Percentiles rank a stretch among this genome's conserved stretches.
Conservation (phyloP, 2,113 vertebrate species). For the Anthoscopus minutus region DNA sequence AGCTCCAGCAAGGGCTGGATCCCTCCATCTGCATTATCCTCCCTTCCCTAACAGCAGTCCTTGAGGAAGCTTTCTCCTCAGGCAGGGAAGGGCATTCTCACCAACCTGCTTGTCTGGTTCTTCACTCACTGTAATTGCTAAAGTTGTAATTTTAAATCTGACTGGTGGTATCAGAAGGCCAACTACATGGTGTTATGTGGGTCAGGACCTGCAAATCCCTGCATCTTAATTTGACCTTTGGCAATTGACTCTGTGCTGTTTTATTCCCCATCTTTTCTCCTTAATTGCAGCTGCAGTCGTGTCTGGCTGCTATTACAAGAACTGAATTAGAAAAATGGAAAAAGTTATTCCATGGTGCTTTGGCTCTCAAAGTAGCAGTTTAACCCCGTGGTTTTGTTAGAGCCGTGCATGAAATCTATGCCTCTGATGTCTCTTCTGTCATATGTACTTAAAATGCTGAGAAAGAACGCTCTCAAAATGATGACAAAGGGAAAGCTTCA, state of each 20-base stretch:
- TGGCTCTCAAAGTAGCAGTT: not conserved
- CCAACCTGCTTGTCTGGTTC: not conserved
- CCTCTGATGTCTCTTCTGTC: not conserved
- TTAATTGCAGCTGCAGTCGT: slow-evolving; percentile 7
- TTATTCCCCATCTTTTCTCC: not conserved
- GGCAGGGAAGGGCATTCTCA: not conserved
- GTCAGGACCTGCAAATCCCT: not conserved
- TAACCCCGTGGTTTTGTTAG: not conserved
- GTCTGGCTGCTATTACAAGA: not conserved
- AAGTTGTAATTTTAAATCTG: not conserved
- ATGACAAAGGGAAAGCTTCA: slow-evolving; percentile 16
- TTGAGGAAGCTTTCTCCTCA: not conserved
- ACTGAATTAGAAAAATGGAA: slow-evolving; percentile 13
- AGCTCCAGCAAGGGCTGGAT: not conserved
- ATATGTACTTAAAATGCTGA: not conserved
- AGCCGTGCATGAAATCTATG: not conserved
- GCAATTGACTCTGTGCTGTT: not conserved
- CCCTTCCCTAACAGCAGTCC: not conserved
- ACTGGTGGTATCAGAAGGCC: not conserved
- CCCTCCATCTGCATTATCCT: not conserved
- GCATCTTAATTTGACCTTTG: slow-evolving; percentile 39
- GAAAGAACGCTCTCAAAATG: not conserved
- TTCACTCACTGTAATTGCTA: slow-evolving; percentile 9
- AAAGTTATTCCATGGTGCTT: slow-evolving; percentile 12
- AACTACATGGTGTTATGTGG: not conserved